Base-by-base conservation (phyloP, 1,140 invertebrate genomes). In the Drosophila parvula region DNA sequence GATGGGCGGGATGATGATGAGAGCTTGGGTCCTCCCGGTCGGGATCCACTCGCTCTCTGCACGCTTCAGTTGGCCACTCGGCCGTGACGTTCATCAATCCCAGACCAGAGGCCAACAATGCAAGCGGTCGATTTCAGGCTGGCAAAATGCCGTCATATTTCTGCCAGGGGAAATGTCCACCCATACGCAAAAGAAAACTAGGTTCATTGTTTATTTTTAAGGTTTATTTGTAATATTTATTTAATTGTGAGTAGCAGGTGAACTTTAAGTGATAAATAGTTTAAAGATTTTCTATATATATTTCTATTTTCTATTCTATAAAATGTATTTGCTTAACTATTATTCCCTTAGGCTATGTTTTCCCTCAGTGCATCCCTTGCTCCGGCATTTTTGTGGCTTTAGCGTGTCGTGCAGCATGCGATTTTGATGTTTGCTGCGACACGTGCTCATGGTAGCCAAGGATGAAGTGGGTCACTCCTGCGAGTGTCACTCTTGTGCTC, bases 21-120 rank as follows among this genome's bases (percentile, higher is more conserved):
- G 32, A 34, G 32, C 2, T 12, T 16, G n/a, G 30, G 4, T n/a
- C 12, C 36, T n/a, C 12, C 36, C 53, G 27, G 16, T 14, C 48
- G 68, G 55, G 38, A 27, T 44, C 36, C 64, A 78, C 56, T 78
- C n/a, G 10, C 51, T 18, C 18, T 14, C 32, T 12, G 32, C 74
- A 77, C 62, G 74, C 60, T 77, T 68, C 73, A 68, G 45, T 77
- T 51, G 64, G 63, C 50, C 74, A 68, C 65, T 77, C 70, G 70
- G 59, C 51, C 70, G 59, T 75, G 57, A 44, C 41, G 69, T 44
- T 69, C 60, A 41, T 64, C 41, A 62, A 68, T 56, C 45, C 61
- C 45, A 67, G 36, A 36, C 51, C 50, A 50, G 16, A 14, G 62
- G 45, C 53, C 74, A 77, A 77, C 74, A 69, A 69, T 77, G 57